phyloP scores from a whole-genome alignment of 2,113 vertebrate species.

The Hippocampus zosterae region DNA sequence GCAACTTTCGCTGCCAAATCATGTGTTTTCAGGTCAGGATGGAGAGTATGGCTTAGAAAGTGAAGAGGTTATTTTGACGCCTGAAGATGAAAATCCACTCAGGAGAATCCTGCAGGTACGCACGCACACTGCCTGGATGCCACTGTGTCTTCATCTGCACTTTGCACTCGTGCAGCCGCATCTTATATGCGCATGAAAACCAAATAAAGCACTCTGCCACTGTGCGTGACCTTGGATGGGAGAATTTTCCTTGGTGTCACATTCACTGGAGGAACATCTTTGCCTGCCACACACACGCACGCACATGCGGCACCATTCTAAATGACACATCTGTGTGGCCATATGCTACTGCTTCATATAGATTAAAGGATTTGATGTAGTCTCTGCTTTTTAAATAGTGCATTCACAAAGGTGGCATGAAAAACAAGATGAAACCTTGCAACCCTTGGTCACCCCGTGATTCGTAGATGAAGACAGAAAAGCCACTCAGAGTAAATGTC shows the following conservation, averaged over 20 bases:
- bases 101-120: constrained; percentile 77
- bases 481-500: constrained; percentile 1
- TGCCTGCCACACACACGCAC: constrained; percentile 27
- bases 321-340: constrained; percentile 18
- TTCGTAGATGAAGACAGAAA: background rate
- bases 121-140: constrained; percentile 19
- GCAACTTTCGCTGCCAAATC: constrained; percentile 21
- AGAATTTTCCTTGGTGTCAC: constrained; percentile 52
- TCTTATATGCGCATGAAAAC: constrained; percentile 19
- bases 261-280: constrained; percentile 48
- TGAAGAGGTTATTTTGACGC: constrained; percentile 67
- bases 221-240: constrained; percentile 59
- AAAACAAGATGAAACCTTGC: too few species aligned
- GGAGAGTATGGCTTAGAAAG: constrained; percentile 67
- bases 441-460: background rate
- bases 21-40: constrained; percentile 62
- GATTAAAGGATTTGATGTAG: background rate
- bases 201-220: constrained; percentile 35
- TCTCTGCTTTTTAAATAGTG: background rate
- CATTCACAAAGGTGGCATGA: background rate
- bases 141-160: constrained; percentile 17
- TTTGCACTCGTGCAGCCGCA: background rate
- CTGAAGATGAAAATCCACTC: constrained; percentile 76
- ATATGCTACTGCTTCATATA: constrained; percentile 10
- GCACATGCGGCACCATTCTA: background rate